Base-by-base conservation (phyloP, 2,888 invertebrate species). In the Microplitis deprimator region DNA sequence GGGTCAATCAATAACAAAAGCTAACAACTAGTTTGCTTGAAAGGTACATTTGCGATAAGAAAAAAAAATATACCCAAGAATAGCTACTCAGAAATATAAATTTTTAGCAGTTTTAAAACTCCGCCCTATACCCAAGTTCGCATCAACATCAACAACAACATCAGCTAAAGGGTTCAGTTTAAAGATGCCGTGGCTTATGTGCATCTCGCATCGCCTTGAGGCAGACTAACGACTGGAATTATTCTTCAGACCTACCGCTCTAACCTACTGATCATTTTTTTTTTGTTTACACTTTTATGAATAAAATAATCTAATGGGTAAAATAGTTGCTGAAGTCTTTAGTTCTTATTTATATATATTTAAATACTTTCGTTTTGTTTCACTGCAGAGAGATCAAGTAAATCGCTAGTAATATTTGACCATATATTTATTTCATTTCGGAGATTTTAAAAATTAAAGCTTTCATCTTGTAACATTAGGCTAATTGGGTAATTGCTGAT, bases 1-100 rank as follows among this genome's bases (percentile, higher is more conserved):
- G 85, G 83, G 81, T 83, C 87, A 86, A 88, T 88, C 88, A 87
- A 87, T 88, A 88, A 88, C 86, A 81, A 79, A 50, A 84, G 86
- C 85, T 88, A 88, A 89, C 86, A 85, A 89, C 85, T 83, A 85
- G 87, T 85, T 85, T 86, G 76, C 64, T 73, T 73, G 75, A 77
- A 69, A 67, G 41, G 72, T 68, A 71, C 76, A 73, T 65, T 68
- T 72, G 81, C 82, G 83, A 87, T 86, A 83, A 83, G 83, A 83
- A 29, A 29, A 82, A 82, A 71, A 79, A 75, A 76, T 77, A 50
- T 65, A 60, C 61, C 67, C 29, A 29, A 29, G 29, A 62, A 62
- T 59, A 69, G 73, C 73, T 68, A 76, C 69, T 61, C 77, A 72
- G 73, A 68, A 75, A 64, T 73, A 70, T 77, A 75, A 69, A 71